Evolutionary conservation across 23 tunicate genomes (phyloP).

Genomic region (Halocynthia roretzi): DNA sequence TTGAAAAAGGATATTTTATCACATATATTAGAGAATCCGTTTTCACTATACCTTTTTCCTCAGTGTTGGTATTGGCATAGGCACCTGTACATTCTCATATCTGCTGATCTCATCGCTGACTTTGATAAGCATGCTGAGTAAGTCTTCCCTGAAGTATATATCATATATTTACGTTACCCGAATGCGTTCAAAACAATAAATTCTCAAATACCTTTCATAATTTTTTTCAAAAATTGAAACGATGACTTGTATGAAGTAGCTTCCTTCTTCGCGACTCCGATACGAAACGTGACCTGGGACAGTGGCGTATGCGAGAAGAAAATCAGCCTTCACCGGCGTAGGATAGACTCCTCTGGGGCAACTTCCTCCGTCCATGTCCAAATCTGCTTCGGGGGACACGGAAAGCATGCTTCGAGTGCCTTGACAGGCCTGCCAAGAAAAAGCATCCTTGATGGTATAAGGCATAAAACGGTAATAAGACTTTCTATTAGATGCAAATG

Average conservation of each 20-base stretch:
- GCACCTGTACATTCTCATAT: constrained; percentile 38
- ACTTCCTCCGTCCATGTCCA: constrained; percentile 25
- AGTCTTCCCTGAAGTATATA: constrained; percentile 13
- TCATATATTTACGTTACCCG: too few relatives aligned
- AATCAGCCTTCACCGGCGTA: constrained; percentile 24
- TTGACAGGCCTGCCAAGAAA: constrained; percentile 46
- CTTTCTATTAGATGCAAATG: too few relatives aligned
- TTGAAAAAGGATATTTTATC: too few relatives aligned
- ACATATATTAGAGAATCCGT: too few relatives aligned
- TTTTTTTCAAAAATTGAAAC: constrained; percentile 7
- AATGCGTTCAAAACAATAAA: too few relatives aligned
- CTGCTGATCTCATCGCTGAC: constrained; percentile 53
- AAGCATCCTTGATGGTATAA: too few relatives aligned
- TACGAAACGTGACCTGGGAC: constrained; percentile 70
- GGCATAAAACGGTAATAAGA: too few relatives aligned
- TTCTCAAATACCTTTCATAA: not conserved
- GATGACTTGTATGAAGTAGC: constrained; percentile 53
- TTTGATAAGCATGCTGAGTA: constrained; percentile 31
- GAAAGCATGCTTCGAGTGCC: constrained; percentile 52
- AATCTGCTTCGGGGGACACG: constrained; percentile 16
- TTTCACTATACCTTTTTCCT: constrained; percentile 37
- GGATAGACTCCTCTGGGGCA: not conserved
- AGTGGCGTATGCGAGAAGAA: constrained; percentile 63
- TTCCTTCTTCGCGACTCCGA: constrained; percentile 29
- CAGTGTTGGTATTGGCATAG: constrained; percentile 72